Percentiles rank a stretch among this genome's conserved stretches.
Conservation (phyloP, 1,140 invertebrate species). For the Berghia stephanieae region DNA sequence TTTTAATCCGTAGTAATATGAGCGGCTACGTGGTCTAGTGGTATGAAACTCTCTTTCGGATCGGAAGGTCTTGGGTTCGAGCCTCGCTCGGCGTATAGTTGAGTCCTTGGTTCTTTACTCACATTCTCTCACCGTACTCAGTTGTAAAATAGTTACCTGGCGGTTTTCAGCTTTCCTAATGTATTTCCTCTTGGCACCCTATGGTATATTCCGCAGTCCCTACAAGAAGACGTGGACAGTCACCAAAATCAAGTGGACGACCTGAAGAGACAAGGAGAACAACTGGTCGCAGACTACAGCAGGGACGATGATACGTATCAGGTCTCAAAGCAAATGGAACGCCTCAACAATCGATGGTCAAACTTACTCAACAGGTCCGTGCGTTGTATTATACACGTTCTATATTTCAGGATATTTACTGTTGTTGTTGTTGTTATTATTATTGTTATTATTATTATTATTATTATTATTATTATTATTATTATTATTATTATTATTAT, state of each 20-base stretch:
- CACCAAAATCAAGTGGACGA: constrained; percentile 90
- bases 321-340: constrained; percentile 85
- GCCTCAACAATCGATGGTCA: constrained; percentile 82
- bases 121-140: no score
- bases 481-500: no score
- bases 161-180: constrained; percentile 33
- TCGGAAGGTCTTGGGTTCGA: no score
- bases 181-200: no score
- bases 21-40: no score
- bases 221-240: constrained; percentile 90
- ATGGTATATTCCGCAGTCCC: constrained; percentile 72
- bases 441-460: no score
- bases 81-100: no score
- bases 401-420: neutral
- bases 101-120: no score
- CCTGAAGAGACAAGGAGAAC: constrained; percentile 89
- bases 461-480: no score
- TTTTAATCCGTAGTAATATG: no score
- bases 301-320: constrained; percentile 89
- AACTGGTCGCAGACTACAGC: constrained; percentile 88
- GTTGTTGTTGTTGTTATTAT: no score
- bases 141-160: neutral
- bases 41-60: no score
- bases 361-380: constrained; percentile 81
- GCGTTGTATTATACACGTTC: neutral